Evolutionary conservation across 1,140 invertebrate genomes (phyloP).

Genomic region (Drosophila pectinifera): DNA sequence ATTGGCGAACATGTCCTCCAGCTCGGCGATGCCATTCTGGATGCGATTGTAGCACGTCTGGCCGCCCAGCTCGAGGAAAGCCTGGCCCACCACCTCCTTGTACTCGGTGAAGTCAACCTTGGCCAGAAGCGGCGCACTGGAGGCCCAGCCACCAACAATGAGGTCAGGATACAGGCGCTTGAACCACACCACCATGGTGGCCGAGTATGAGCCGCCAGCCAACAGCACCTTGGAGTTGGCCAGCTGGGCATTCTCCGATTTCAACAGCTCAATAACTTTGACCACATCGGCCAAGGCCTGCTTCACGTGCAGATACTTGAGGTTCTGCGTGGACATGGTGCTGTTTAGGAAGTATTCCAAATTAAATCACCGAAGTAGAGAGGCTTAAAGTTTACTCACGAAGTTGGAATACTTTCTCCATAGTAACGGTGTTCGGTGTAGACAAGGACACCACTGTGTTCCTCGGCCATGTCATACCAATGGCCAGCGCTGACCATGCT

Average conservation of each 20-base stretch:
- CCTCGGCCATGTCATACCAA: conserved; percentile 87
- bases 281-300: conserved; percentile 91
- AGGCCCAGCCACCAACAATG: conserved; percentile 90
- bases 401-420: conserved; percentile 90
- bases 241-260: conserved; percentile 84
- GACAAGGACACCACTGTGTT: conserved; percentile 87
- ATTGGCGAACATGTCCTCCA: conserved; percentile 82
- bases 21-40: conserved; percentile 86
- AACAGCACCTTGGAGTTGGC: conserved; percentile 86
- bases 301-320: conserved; percentile 88
- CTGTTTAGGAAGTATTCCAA: conserved; percentile 65
- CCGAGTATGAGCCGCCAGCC: conserved; percentile 92
- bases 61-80: conserved; percentile 68
- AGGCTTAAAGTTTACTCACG: conserved; percentile 67
- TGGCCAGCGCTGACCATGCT: conserved; percentile 85
- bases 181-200: conserved; percentile 91
- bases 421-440: conserved; percentile 93
- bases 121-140: conserved; percentile 89
- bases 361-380: neutral
- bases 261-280: conserved; percentile 87
- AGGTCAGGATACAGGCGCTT: conserved; percentile 91
- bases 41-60: conserved; percentile 85
- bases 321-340: conserved; percentile 86
- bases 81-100: conserved; percentile 61
- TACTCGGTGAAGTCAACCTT: conserved; percentile 74